phyloP scores from a whole-genome alignment of 1,140 invertebrate species.

The Diachasma alloeum region DNA sequence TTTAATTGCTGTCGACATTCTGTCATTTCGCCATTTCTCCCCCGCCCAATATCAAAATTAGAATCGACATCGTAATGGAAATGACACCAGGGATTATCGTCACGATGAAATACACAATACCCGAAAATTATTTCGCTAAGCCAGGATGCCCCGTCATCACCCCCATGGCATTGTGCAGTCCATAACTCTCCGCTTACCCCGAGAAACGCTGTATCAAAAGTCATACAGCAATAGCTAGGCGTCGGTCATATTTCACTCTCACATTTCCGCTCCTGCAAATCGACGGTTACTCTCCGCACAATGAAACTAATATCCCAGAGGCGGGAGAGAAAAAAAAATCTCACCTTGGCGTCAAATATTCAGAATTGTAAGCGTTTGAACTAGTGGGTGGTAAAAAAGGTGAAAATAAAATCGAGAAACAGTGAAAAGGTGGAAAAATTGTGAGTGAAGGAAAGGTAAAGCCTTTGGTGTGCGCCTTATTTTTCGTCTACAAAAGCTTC shows the following conservation, averaged over 20 bases:
- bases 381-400: neutral
- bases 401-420: neutral
- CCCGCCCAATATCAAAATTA: neutral
- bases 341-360: neutral
- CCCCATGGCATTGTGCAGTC: neutral
- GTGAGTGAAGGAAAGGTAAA: neutral
- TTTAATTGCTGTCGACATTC: neutral
- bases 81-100: neutral
- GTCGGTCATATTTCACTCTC: constrained; percentile 6
- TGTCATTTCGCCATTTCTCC: neutral
- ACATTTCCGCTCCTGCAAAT: neutral
- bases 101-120: neutral
- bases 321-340: constrained; percentile 25
- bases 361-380: neutral
- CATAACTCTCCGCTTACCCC: neutral
- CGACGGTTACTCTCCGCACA: neutral
- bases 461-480: neutral
- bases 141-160: constrained; percentile 22
- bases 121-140: constrained; percentile 26
- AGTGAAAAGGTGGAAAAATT: neutral
- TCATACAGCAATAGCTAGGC: neutral
- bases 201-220: neutral
- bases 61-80: neutral
- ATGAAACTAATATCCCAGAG: constrained; percentile 39
- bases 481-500: neutral